Evolutionary conservation across 2,113 vertebrate species (phyloP).

Genomic region (Poecile atricapillus): DNA sequence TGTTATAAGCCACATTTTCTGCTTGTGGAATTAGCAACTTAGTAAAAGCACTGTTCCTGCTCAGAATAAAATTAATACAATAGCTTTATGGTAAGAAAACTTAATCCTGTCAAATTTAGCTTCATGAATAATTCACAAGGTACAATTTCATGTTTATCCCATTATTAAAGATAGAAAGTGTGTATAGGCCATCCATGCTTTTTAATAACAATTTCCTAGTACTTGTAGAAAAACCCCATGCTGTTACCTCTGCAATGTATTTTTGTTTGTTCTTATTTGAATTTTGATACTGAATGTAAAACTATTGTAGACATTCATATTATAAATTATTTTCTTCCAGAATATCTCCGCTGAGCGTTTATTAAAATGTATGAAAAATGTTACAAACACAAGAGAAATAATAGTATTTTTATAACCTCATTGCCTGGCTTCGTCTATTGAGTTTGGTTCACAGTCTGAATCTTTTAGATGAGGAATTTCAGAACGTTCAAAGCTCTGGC

Average conservation of each 20-base stretch:
- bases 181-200: neutral
- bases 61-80: neutral
- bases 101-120: neutral
- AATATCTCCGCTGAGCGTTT: neutral
- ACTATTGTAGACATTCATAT: neutral
- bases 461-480: neutral
- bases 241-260: neutral
- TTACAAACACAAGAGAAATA: neutral
- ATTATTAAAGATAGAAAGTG: neutral
- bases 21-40: neutral
- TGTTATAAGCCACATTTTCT: neutral
- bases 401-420: neutral
- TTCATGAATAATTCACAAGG: neutral
- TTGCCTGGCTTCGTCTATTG: neutral
- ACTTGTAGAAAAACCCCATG: neutral
- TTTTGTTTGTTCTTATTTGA: neutral
- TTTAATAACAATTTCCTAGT: neutral
- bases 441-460: neutral
- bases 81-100: neutral
- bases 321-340: neutral
- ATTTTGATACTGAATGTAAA: neutral
- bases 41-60: neutral
- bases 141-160: neutral
- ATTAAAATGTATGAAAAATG: neutral
- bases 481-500: neutral